phyloP scores from a whole-genome alignment of 1,140 invertebrate genomes.

The Pseudomyrmex gracilis region DNA sequence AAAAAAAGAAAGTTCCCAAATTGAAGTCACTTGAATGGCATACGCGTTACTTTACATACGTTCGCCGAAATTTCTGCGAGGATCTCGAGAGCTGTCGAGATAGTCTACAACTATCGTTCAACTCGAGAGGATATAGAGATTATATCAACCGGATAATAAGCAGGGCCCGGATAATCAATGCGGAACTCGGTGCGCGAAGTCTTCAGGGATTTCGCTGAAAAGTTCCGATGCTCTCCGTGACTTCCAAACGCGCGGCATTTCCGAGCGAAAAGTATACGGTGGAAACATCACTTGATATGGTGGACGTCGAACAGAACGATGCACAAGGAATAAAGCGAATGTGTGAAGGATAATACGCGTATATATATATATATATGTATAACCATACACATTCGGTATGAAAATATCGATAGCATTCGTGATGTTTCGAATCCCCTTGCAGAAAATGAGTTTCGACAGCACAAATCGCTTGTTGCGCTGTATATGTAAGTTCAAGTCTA shows the following conservation, averaged over 20 bases:
- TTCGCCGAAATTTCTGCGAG: background rate
- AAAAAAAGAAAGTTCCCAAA: constrained; percentile 15
- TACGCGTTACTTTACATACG: background rate
- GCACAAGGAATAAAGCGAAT: background rate
- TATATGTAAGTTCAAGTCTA: constrained; percentile 20
- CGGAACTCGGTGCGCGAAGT: constrained; percentile 39
- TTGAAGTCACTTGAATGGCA: background rate
- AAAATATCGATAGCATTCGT: constrained; percentile 34
- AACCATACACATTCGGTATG: constrained; percentile 18
- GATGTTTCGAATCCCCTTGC: constrained; percentile 39
- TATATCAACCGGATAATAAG: constrained; percentile 62
- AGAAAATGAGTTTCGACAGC: constrained; percentile 35
- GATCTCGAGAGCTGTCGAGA: background rate
- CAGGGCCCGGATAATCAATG: constrained; percentile 52
- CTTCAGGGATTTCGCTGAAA: constrained; percentile 52
- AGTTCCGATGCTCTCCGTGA: constrained; percentile 40
- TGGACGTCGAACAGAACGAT: constrained; percentile 4
- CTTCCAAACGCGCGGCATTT: background rate
- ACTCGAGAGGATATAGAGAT: constrained; percentile 27
- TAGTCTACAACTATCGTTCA: background rate
- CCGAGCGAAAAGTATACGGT: constrained; percentile 37
- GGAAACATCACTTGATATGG: background rate
- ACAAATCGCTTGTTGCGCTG: background rate
- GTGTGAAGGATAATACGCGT: constrained; percentile 7
- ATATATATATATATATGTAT: no score